Conservation (phyloP, 64 coral and sea anemone species). For the Pocillopora damicornis region DNA sequence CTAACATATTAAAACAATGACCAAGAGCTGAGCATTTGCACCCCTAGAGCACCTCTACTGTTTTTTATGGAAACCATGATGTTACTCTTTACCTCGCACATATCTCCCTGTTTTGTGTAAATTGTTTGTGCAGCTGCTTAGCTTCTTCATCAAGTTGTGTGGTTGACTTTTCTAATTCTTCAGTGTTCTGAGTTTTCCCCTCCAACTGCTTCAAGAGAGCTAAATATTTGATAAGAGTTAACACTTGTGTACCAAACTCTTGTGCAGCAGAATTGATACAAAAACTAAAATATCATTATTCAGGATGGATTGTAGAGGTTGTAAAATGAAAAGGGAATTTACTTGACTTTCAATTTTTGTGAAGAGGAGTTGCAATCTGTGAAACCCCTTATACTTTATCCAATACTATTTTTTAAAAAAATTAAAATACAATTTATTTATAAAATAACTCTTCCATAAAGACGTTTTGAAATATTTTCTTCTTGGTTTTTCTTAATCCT, state of each 20-base stretch:
- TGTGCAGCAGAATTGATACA: neutral
- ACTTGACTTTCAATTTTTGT: neutral
- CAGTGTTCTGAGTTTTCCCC: constrained; percentile 35
- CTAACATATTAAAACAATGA: no score
- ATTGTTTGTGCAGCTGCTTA: constrained; percentile 82
- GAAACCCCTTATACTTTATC: no score
- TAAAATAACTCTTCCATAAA: no score
- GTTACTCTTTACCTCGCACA: constrained; percentile 63
- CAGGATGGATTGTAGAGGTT: no score
- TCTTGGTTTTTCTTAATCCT: no score
- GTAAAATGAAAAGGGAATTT: no score
- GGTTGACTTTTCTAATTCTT: constrained; percentile 71
- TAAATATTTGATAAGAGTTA: constrained; percentile 27
- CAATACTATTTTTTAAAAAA: neutral
- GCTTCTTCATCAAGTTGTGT: constrained; percentile 79
- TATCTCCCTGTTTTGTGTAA: constrained; percentile 93
- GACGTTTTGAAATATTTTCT: no score
- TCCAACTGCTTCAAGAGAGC: constrained; percentile 73
- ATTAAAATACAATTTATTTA: neutral
- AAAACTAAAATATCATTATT: neutral
- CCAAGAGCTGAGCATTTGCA: no score
- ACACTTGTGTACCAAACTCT: neutral
- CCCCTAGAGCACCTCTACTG: no score
- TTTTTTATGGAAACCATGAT: neutral
- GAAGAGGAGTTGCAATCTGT: no score